Evolutionary conservation across 2,888 invertebrate genomes (phyloP).

Genomic region (Synergus japonicus): DNA sequence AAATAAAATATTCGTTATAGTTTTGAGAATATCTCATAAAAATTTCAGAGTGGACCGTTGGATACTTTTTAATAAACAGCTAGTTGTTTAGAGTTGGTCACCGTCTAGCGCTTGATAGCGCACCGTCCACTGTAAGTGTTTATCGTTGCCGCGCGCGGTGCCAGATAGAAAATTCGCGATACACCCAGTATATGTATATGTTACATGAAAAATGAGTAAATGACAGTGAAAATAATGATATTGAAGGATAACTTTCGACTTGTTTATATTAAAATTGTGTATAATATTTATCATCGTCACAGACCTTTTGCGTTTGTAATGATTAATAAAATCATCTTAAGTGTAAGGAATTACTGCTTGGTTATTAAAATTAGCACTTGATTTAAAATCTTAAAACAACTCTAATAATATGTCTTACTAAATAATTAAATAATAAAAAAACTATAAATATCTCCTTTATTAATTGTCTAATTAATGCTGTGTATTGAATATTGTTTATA

Average conservation of each 20-base stretch:
- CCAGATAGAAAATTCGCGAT: no score
- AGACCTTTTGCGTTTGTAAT: neutral
- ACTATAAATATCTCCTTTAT: neutral
- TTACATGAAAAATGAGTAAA: neutral
- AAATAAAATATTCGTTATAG: no score
- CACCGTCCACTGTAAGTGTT: no score
- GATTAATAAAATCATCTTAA: no score
- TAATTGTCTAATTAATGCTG: neutral
- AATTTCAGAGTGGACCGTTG: no score
- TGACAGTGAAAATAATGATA: neutral
- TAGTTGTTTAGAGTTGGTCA: no score
- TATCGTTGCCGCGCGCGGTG: no score
- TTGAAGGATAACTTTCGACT: neutral
- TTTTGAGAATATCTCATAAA: no score
- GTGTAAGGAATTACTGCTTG: neutral
- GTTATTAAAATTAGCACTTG: neutral
- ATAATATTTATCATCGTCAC: neutral
- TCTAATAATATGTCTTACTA: neutral
- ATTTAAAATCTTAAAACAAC: neutral
- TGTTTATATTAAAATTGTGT: neutral
- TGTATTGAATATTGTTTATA: neutral
- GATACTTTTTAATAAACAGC: no score
- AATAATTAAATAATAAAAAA: neutral
- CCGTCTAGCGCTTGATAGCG: no score
- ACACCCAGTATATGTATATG: no score